These are phyloP conservation scores for Panopea generosa DNA, from an alignment of 2,888 invertebrate species.

Conservation along the genomic window DNA sequence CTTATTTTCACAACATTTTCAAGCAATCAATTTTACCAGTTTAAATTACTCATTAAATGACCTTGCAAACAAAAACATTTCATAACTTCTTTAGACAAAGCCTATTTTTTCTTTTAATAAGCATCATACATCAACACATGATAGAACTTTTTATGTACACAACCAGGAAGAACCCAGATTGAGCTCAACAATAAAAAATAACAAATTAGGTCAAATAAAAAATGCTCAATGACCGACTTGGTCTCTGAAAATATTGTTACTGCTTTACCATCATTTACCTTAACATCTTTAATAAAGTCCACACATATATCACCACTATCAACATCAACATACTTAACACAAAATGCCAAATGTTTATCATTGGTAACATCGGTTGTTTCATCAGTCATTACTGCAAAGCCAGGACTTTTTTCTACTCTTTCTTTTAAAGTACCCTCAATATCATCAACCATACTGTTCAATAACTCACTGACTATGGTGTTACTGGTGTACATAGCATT, in stretches of 20 bases:
- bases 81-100: too few species aligned
- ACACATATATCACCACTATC: slow-evolving; percentile 18
- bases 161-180: too few species aligned
- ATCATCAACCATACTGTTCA: slow-evolving; percentile 15
- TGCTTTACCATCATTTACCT: slow-evolving; percentile 30
- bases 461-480: slow-evolving; percentile 12
- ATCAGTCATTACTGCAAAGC: slow-evolving; percentile 34
- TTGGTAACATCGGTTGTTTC: slow-evolving; percentile 26
- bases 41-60: too few species aligned
- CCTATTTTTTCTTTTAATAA: too few species aligned
- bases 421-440: slow-evolving; percentile 20
- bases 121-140: too few species aligned
- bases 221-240: slow-evolving; percentile 9
- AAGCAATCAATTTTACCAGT: too few species aligned
- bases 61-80: too few species aligned
- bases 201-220: too few species aligned
- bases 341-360: too few species aligned
- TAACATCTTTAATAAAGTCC: slow-evolving; percentile 30
- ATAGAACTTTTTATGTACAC: too few species aligned
- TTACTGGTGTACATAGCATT: slow-evolving; percentile 32
- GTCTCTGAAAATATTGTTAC: slow-evolving; percentile 44
- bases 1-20: too few species aligned
- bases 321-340: slow-evolving; percentile 24
- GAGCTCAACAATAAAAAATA: too few species aligned
- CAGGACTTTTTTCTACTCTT: slow-evolving; percentile 14